Evolutionary conservation across 2,888 invertebrate genomes (phyloP), one percentile per base, ranked within the genome.

Genomic region (Nesidiocoris tenuis): DNA sequence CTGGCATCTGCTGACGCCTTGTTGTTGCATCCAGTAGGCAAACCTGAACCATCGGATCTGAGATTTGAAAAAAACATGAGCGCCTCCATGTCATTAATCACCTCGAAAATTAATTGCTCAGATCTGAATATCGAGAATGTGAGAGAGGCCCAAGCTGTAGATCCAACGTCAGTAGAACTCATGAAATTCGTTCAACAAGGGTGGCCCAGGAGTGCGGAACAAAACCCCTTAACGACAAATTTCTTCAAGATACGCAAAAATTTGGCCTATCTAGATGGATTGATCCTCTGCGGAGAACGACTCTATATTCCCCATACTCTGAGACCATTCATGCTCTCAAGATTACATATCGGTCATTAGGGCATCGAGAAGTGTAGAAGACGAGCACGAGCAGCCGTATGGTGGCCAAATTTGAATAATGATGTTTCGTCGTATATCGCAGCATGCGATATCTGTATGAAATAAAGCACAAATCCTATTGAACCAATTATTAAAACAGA

Each of bases 311-410:
- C 59, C 7, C 17, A 17, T 5, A 17, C 59, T 7, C 17, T 59
- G 17, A 12, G 59, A 7, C 12, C 16, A 17, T 5, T 59, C 17
- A 64, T 61, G 55, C 76, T 68, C 23, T 81, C n/a, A 18, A 78
- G 59, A 9, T n/a, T 77, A 9, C 75, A 77, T 22, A 39, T 70
- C 22, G 68, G 77, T 17, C 71, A 77, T 18, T 39, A 72, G 1
- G 77, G 76, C 2, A 59, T 76, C 16, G 64, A 24, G 12, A 76
- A 76, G 22, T 76, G 66, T 25, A 12, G 66, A 2, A n/a, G 65
- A 16, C 18, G 76, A 39, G 75, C 77, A 12, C 5, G 39, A 21
- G n/a, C 57, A 1, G 12, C 76, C 1, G 55, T 72, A 9, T 72
- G 77, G 72, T 72, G 56, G 67, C 67, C 67, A 1, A 68, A 68